Base-by-base conservation (phyloP, 2,888 invertebrate genomes). In the Ariolimax columbianus region DNA sequence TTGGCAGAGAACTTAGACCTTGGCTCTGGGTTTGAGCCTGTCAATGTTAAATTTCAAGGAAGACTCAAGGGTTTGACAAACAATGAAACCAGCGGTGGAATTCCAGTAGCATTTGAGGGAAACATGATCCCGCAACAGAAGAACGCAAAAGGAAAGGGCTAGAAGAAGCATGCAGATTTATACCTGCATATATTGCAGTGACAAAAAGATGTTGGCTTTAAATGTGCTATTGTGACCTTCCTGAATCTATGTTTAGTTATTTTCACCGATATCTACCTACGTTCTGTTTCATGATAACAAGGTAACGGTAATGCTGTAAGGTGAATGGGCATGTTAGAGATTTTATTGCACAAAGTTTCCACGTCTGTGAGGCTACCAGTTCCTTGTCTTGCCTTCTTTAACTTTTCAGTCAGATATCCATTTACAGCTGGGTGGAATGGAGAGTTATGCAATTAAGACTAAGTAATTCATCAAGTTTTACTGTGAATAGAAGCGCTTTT, bases 101-200 rank as follows among this genome's bases (percentile, higher is more conserved):
- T 85, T 40, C 85, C 85, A 36, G 85, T 85, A 36, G 59, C 77
- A 17, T 82, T 85, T 77, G 85, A 85, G 59, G 85, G 85, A 30
- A 66, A 11, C n/a, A 85, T 85, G 85, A 23, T 40, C 19, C 51
- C 75, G 47, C 33, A 73, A 33, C 55, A 55, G 17, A 78, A 75
- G 75, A 75, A 7, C 47, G 36, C 47, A 75, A 75, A 51, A 23
- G 1, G 17, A 75, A 75, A 75, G 33, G 33, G 3, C 7, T 75
- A 75, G 47, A 43, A 43, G 1, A 30, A 43, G 26, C 3, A n/a
- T 73, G 9, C 9, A 14, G 23, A 70, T 40, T 26, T 63, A 6
- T 63, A 26, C 11, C 19, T 63, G n/a, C 26, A 68, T 1, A 36
- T 36, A 68, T 9, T 30, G 9, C 14, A n/a, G 68, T 7, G 4